Percentiles rank a stretch among this genome's conserved stretches.
phyloP scores from a whole-genome alignment of 1,140 invertebrate genomes.

The Drosophila arizonae region DNA sequence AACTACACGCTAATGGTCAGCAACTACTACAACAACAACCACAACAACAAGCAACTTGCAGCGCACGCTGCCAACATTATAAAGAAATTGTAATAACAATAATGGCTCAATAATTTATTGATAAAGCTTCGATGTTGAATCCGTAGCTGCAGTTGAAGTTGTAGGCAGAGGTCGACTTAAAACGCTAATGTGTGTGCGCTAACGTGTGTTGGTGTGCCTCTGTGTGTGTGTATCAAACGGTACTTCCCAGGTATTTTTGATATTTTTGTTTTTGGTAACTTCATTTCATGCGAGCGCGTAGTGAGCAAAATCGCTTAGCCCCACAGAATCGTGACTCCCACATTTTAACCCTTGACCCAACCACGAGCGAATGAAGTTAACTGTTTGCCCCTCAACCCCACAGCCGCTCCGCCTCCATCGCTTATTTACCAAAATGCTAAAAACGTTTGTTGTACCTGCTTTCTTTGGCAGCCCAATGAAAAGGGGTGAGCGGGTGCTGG shows the following conservation, averaged over 20 bases:
- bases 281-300: conserved; percentile 74
- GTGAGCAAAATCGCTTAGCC: conserved; percentile 62
- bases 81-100: conserved; percentile 82
- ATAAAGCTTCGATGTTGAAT: conserved; percentile 60
- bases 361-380: conserved; percentile 78
- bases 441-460: conserved; percentile 53
- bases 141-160: conserved; percentile 44
- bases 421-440: no score
- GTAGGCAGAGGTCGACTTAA: conserved; percentile 56
- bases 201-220: conserved; percentile 22
- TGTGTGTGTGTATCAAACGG: conserved; percentile 66
- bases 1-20: conserved; percentile 78
- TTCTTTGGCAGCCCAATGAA: conserved; percentile 51
- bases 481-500: conserved; percentile 1
- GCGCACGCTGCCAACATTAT: conserved; percentile 79
- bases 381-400: conserved; percentile 34
- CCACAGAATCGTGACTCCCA: conserved; percentile 80
- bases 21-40: conserved; percentile 47
- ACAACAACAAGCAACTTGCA: conserved; percentile 46
- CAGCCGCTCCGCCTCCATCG: not conserved
- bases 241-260: conserved; percentile 66
- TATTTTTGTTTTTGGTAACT: conserved; percentile 72
- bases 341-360: conserved; percentile 82
- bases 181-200: conserved; percentile 30
- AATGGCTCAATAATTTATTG: conserved; percentile 82